Conservation (phyloP, 2,888 invertebrate genomes). For the Agrypnus murinus region DNA sequence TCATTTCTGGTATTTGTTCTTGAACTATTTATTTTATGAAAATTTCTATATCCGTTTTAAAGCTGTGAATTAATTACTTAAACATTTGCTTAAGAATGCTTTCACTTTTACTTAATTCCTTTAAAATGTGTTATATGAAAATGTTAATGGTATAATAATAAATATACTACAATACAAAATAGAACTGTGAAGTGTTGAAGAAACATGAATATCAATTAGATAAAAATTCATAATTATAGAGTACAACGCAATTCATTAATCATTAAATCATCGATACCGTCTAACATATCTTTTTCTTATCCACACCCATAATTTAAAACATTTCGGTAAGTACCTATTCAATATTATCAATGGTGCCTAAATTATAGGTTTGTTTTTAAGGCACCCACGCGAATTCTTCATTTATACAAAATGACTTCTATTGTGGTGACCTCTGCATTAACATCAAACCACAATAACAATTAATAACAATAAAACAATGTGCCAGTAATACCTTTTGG, state of each 20-base stretch:
- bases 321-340: conserved; percentile 7
- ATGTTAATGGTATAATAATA: no score
- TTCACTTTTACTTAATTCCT: no score
- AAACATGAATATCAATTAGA: no score
- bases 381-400: background rate
- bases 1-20: no score
- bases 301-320: background rate
- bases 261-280: background rate
- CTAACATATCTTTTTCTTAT: background rate
- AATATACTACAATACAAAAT: no score
- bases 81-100: no score
- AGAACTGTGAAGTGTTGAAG: no score
- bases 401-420: background rate
- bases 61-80: no score
- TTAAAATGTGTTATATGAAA: no score
- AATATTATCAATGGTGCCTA: background rate
- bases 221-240: no score
- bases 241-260: background rate
- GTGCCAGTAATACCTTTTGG: background rate
- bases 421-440: background rate
- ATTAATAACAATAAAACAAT: background rate
- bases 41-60: no score
- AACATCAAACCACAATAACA: background rate
- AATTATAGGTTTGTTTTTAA: background rate
- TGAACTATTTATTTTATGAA: no score